phyloP scores from a whole-genome alignment of 2,113 vertebrate genomes.

The Channa argus region DNA sequence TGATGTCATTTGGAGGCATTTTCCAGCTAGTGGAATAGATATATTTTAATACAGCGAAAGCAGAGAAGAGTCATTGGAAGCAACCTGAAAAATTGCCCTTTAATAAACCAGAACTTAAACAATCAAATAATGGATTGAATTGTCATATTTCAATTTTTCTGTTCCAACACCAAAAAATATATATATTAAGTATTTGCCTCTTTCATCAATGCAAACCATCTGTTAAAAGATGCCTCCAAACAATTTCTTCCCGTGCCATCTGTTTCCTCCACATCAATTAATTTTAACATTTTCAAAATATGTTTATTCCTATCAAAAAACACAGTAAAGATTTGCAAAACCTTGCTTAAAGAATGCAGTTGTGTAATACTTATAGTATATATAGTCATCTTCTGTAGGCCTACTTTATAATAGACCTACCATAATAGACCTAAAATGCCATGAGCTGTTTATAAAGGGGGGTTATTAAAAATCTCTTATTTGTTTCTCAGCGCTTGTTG shows the following conservation, averaged over 20 bases:
- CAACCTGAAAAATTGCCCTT: too few relatives aligned
- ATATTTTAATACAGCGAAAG: too few relatives aligned
- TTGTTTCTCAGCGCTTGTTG: too few relatives aligned
- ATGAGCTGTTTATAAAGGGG: too few relatives aligned
- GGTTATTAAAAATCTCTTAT: too few relatives aligned
- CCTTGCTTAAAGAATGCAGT: neutral
- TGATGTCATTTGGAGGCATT: too few relatives aligned
- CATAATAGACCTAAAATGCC: too few relatives aligned
- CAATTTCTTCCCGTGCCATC: conserved; percentile 32
- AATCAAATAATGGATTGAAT: neutral
- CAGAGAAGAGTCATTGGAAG: too few relatives aligned
- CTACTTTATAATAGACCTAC: neutral
- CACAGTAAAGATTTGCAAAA: neutral
- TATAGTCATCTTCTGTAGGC: too few relatives aligned
- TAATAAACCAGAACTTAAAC: neutral
- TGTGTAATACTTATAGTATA: neutral
- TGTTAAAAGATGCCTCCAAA: conserved; percentile 47
- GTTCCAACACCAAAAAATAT: conserved; percentile 16
- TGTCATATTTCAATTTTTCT: conserved; percentile 2
- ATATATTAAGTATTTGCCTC: conserved; percentile 38
- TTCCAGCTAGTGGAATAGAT: too few relatives aligned
- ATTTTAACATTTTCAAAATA: conserved; percentile 9
- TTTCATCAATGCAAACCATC: conserved; percentile 56
- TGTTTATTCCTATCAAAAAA: neutral
- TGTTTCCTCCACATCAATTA: conserved; percentile 13